Percentiles rank a stretch among this genome's conserved stretches.
These are phyloP conservation scores for Hyperopisus bebe DNA, from an alignment of 2,113 vertebrate genomes.

Conservation along the genomic window DNA sequence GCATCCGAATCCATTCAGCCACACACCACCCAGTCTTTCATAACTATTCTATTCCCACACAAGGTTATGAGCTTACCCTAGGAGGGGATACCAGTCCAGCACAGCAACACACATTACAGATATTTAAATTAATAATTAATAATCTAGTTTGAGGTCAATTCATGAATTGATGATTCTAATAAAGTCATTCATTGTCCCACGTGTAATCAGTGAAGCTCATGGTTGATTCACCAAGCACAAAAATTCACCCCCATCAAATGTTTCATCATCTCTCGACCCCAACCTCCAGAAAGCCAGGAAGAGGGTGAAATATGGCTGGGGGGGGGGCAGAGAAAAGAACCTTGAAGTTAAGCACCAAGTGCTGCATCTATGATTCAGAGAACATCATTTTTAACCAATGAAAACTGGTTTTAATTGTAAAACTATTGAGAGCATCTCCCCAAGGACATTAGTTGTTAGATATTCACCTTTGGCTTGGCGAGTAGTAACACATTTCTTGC, in stretches of 20 bases:
- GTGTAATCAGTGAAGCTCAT: background rate
- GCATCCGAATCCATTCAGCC: background rate
- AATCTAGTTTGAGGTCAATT: background rate
- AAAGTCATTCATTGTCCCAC: background rate
- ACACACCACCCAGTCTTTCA: background rate
- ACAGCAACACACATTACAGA: too few relatives aligned
- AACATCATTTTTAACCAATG: background rate
- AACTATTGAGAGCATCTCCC: background rate
- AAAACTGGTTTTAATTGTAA: background rate
- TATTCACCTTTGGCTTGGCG: background rate
- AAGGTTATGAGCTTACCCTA: background rate
- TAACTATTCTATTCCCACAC: background rate
- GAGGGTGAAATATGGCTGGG: background rate
- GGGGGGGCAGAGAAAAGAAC: background rate
- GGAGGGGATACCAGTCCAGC: background rate
- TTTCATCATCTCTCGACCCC: background rate
- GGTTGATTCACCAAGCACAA: background rate
- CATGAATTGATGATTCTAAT: too few relatives aligned
- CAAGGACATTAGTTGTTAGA: background rate
- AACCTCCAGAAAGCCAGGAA: background rate
- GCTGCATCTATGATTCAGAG: background rate
- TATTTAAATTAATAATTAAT: too few relatives aligned
- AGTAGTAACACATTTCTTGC: background rate
- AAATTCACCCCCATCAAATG: background rate
- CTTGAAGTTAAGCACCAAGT: background rate